Evolutionary conservation across 2,888 invertebrate species (phyloP).

Genomic region (Polia nebulosa): DNA sequence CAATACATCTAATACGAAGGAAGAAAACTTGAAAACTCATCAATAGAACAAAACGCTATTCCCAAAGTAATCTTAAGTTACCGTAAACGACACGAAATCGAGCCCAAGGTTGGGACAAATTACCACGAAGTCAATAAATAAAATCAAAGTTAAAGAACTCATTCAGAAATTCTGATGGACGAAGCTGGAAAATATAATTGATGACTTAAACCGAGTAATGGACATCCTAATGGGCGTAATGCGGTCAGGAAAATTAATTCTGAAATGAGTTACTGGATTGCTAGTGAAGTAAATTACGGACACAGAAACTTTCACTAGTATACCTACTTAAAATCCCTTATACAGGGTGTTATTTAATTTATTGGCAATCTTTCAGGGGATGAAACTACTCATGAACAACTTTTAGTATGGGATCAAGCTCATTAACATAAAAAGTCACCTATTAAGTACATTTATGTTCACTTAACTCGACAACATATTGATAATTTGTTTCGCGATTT

Average conservation of each 20-base stretch:
- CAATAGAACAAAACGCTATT: conserved; percentile 49
- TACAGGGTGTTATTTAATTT: background rate
- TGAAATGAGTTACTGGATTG: conserved; percentile 33
- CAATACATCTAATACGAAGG: conserved; percentile 29
- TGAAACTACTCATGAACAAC: background rate
- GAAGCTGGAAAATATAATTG: conserved; percentile 40
- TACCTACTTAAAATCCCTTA: background rate
- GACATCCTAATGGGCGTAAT: conserved; percentile 35
- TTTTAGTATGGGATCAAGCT: background rate
- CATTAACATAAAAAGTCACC: no score
- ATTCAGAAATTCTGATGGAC: conserved; percentile 47
- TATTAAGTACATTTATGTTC: background rate
- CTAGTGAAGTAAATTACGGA: conserved; percentile 20
- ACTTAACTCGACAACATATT: no score
- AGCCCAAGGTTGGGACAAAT: conserved; percentile 24
- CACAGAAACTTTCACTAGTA: background rate
- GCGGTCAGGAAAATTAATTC: conserved; percentile 8
- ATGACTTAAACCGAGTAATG: conserved; percentile 47
- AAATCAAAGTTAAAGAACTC: conserved; percentile 36
- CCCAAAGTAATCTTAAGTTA: conserved; percentile 58
- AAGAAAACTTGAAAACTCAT: conserved; percentile 56
- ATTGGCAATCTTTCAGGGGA: background rate
- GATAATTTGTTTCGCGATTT: background rate
- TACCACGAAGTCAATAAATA: conserved; percentile 43
- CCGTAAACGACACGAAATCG: conserved; percentile 37